Base-by-base conservation (phyloP, 2,113 vertebrate genomes). In the Aplodontia rufa region DNA sequence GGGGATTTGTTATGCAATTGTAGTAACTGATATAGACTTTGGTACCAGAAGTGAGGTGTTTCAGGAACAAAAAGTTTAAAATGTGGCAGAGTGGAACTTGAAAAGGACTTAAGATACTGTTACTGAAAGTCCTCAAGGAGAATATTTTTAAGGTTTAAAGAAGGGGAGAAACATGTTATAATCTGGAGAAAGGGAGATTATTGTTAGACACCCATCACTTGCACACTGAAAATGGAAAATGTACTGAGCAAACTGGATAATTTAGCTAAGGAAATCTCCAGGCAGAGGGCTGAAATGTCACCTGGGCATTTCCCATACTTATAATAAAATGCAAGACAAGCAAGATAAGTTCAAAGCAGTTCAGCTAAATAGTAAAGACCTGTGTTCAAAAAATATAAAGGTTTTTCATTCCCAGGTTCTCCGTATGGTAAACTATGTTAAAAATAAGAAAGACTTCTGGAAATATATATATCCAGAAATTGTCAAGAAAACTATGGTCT, bases 351-450 rank as follows among this genome's bases (percentile, higher is more conserved):
- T 93, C 30, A 69, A 55, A 84, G 9, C 71, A 74, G 13, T 81
- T 92, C 14, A 26, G 30, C 87, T 93, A 96, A 87, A 51, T 28
- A 37, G 24, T 40, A 58, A 92, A 24, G 72, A 75, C 1, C 22
- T 87, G 51, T 53, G n/a, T 90, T 95, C 1, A 42, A 84, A 95
- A 84, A 64, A n/a, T 42, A 85, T 60, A 75, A 69, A n/a, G n/a
- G 2, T 53, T 90, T 82, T n/a, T 76, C 75, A 49, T 35, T 87
- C 13, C 13, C 12, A 32, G 6, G 22, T 11, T 94, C 45, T 81
- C 75, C 22, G 40, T 69, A 42, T 49, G 32, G 42, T 24, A 94
- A 94, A 68, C 19, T 76, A 58, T 86, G 42, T 60, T 60, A 40
- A 86, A 85, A 93, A 58, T 75, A 83, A 91, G 60, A 58, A 72